Conservation (phyloP, 2,113 vertebrate species). For the Penelope pileata region DNA sequence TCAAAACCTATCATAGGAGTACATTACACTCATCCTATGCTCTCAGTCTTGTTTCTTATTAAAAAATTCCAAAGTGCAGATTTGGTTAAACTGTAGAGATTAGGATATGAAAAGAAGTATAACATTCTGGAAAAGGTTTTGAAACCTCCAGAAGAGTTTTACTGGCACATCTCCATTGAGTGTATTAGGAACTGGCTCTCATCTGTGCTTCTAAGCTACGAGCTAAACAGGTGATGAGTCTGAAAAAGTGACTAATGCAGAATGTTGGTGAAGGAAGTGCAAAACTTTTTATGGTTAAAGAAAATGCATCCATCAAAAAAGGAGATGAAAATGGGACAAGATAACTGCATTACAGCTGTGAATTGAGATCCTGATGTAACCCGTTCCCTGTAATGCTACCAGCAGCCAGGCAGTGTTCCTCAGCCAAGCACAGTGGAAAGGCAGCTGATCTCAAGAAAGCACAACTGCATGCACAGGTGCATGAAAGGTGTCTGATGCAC, state of each 20-base stretch:
- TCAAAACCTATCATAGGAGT: not conserved
- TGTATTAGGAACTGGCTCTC: not conserved
- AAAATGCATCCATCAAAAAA: not conserved
- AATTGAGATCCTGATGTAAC: not conserved
- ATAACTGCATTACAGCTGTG: not conserved
- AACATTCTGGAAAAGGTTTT: not conserved
- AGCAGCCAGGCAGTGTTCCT: not conserved
- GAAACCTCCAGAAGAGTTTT: not conserved
- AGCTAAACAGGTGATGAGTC: not conserved
- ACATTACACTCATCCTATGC: not conserved
- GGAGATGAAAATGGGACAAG: not conserved
- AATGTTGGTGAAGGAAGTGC: rapidly evolving
- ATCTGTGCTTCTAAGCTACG: not conserved
- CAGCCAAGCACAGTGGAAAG: not conserved
- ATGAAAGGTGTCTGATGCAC: not conserved
- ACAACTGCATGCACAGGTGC: rapidly evolving
- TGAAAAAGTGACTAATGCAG: not conserved
- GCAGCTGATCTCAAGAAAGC: not conserved
- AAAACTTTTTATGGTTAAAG: not conserved
- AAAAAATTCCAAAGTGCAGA: too few relatives aligned
- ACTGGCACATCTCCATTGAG: not conserved
- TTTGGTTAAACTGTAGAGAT: too few relatives aligned
- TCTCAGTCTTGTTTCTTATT: too few relatives aligned
- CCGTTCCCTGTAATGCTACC: not conserved
- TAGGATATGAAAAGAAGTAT: too few relatives aligned